phyloP scores from a whole-genome alignment of 2,113 vertebrate genomes.

The Sprattus sprattus region DNA sequence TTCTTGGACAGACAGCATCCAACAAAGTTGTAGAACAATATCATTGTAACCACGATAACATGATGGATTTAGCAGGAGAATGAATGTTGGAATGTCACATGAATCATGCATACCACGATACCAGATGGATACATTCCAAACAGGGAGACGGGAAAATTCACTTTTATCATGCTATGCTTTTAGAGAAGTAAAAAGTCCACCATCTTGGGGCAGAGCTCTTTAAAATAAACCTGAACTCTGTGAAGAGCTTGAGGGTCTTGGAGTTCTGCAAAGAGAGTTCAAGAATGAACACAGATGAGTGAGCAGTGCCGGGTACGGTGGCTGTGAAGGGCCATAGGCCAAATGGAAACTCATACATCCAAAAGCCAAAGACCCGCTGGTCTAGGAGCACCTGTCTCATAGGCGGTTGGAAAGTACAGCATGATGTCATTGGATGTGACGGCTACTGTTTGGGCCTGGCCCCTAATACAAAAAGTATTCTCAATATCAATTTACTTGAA shows the following conservation, averaged over 20 bases:
- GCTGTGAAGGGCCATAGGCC: conserved; percentile 10
- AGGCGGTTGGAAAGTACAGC: conserved; percentile 51
- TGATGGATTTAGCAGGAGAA: background rate
- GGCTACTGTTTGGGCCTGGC: conserved; percentile 64
- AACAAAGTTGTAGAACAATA: background rate
- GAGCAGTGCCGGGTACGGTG: conserved; percentile 11
- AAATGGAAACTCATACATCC: conserved; percentile 9
- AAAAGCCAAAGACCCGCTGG: conserved; percentile 31
- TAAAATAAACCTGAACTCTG: background rate
- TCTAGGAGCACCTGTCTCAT: background rate
- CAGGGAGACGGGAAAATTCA: background rate
- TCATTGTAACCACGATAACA: background rate
- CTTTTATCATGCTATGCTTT: background rate
- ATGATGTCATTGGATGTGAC: conserved; percentile 69
- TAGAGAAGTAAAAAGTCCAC: background rate
- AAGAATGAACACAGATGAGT: conserved; percentile 13
- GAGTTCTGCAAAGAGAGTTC: conserved; percentile 2
- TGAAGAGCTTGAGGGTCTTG: background rate
- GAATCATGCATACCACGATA: conserved; percentile 40
- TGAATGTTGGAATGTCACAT: background rate
- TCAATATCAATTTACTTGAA: background rate
- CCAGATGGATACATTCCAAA: conserved; percentile 39
- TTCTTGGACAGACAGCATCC: background rate
- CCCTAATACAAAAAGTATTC: conserved; percentile 20
- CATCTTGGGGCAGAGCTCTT: background rate